Conservation (phyloP, 2,113 vertebrate species). For the Colinus virginianus region DNA sequence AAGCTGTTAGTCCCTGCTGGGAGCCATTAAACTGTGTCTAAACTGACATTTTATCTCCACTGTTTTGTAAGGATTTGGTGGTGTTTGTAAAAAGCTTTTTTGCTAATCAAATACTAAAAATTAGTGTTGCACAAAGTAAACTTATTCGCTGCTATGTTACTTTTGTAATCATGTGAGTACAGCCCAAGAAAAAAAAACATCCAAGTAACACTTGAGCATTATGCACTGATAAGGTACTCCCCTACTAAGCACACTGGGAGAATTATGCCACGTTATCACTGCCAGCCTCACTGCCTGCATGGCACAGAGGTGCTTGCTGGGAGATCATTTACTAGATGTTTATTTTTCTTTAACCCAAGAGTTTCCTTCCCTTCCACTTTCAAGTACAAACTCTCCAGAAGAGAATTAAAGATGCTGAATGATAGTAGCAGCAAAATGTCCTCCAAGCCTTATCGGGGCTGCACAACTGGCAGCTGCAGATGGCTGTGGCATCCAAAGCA, state of each 20-base stretch:
- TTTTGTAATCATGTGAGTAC: background rate
- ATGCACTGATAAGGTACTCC: background rate
- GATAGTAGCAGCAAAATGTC: background rate
- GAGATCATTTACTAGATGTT: background rate
- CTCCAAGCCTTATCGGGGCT: background rate
- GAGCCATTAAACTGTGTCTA: background rate
- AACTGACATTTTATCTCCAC: background rate
- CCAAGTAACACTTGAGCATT: background rate
- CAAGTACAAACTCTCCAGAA: background rate
- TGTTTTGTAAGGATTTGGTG: background rate
- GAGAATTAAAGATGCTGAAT: background rate
- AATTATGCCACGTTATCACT: background rate
- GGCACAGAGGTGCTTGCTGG: background rate
- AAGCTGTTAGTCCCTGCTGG: background rate
- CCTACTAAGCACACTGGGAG: background rate
- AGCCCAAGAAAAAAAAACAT: background rate
- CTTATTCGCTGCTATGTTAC: background rate
- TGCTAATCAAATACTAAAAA: background rate
- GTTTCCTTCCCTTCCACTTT: background rate
- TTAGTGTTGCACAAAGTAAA: background rate
- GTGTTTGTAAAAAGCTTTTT: background rate
- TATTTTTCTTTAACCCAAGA: background rate
- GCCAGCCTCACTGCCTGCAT: background rate
- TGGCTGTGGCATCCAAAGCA: background rate
- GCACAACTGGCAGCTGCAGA: background rate